Conservation (phyloP, 2,113 vertebrate species). For the Picathartes gymnocephalus region DNA sequence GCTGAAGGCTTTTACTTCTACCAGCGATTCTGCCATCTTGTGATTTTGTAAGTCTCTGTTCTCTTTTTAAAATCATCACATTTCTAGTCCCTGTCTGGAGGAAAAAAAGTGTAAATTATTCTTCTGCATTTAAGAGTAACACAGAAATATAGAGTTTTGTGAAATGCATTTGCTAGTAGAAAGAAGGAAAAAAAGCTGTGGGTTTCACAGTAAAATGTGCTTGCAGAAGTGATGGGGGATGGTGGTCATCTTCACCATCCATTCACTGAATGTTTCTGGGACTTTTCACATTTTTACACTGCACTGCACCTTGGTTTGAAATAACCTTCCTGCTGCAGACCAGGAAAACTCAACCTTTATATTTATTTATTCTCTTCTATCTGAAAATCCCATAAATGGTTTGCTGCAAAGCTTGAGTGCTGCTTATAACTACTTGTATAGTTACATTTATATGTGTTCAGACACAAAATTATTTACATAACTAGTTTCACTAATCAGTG, state of each 20-base stretch:
- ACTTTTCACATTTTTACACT: not conserved
- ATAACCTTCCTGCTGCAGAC: not conserved
- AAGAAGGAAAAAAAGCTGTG: not conserved
- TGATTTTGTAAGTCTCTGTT: not conserved
- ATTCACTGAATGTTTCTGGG: not conserved
- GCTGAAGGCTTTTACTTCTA: not conserved
- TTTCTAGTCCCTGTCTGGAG: not conserved
- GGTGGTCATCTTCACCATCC: not conserved
- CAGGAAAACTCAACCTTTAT: not conserved
- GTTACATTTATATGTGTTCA: not conserved
- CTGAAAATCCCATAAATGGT: not conserved
- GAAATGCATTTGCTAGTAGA: not conserved
- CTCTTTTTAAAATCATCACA: not conserved
- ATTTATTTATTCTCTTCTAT: not conserved
- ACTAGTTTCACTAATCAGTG: not conserved
- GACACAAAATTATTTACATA: not conserved
- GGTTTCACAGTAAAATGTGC: not conserved
- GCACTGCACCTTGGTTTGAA: not conserved
- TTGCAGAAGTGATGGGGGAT: not conserved
- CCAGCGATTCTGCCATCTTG: not conserved
- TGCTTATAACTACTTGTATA: not conserved
- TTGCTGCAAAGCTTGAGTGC: not conserved
- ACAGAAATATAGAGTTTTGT: not conserved
- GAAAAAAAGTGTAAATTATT: not conserved
- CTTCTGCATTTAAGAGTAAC: not conserved